phyloP scores from a whole-genome alignment of 2,797 vertebrate genomes.

The Malacoraja senta region DNA sequence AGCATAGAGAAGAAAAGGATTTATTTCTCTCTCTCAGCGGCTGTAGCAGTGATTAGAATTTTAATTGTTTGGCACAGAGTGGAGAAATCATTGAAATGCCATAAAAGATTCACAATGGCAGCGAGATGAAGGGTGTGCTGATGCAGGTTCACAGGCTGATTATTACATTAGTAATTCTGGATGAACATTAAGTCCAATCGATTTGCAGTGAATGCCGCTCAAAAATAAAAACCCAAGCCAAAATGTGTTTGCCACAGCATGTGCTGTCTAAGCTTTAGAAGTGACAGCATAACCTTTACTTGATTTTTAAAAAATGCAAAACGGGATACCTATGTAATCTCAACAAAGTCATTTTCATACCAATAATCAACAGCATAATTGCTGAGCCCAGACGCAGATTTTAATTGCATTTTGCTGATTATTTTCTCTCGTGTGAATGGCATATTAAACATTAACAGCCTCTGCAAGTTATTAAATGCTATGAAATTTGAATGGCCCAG shows the following conservation, averaged over 20 bases:
- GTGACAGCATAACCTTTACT: conserved; percentile 6
- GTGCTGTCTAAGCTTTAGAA: neutral
- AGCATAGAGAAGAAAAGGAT: conserved; percentile 55
- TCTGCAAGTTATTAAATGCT: neutral
- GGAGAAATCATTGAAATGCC: conserved; percentile 43
- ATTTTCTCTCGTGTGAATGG: conserved; percentile 19
- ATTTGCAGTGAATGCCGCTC: conserved; percentile 21
- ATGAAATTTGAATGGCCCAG: neutral
- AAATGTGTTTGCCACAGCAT: neutral
- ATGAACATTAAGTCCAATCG: conserved; percentile 38
- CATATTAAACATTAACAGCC: conserved; percentile 16
- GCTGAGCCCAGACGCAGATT: neutral
- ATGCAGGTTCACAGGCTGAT: conserved; percentile 45
- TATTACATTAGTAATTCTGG: conserved; percentile 44
- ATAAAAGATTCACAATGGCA: conserved; percentile 53
- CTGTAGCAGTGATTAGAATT: conserved; percentile 69
- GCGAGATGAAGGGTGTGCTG: conserved; percentile 52
- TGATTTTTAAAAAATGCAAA: neutral
- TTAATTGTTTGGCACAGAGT: conserved; percentile 61
- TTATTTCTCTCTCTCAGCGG: conserved; percentile 40
- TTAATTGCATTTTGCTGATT: conserved; percentile 35
- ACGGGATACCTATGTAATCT: neutral
- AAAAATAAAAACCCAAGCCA: conserved; percentile 24
- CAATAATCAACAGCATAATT: conserved; percentile 14
- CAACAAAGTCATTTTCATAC: neutral